Evolutionary conservation across 2,888 invertebrate genomes (phyloP).

Genomic region (Eristalinus aeneus): DNA sequence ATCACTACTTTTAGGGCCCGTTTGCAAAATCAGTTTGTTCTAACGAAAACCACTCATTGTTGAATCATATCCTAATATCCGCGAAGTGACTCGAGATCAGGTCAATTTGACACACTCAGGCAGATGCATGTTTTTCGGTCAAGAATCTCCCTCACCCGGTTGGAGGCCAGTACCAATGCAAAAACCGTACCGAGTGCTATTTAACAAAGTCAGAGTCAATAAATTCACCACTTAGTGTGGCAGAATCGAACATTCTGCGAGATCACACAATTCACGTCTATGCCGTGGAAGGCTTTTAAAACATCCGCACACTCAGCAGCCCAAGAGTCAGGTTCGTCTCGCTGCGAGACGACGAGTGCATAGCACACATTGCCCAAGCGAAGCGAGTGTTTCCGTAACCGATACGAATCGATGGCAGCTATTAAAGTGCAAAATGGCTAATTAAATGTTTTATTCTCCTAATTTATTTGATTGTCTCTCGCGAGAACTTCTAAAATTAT

Average conservation of each 20-base stretch:
- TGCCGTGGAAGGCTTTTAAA: conserved; percentile 39
- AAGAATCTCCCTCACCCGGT: no score
- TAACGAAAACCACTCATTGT: no score
- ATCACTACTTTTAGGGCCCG: no score
- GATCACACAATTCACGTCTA: conserved; percentile 36
- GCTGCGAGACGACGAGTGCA: background rate
- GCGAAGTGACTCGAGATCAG: no score
- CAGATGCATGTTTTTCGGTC: no score
- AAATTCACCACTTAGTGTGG: background rate
- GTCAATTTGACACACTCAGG: no score
- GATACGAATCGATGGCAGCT: conserved; percentile 37
- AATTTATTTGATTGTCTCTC: conserved; percentile 19
- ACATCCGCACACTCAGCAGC: background rate
- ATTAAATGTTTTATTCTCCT: conserved; percentile 51
- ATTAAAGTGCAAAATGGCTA: conserved; percentile 59
- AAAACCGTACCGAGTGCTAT: no score
- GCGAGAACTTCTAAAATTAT: conserved; percentile 37
- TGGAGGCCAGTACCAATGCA: no score
- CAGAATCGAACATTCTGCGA: background rate
- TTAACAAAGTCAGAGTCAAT: background rate
- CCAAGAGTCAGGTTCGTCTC: background rate
- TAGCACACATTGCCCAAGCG: background rate
- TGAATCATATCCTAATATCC: no score
- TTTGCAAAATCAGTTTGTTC: no score
- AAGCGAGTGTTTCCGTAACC: background rate